Conservation (phyloP, 2,888 invertebrate species). For the Laspeyria flexula region DNA sequence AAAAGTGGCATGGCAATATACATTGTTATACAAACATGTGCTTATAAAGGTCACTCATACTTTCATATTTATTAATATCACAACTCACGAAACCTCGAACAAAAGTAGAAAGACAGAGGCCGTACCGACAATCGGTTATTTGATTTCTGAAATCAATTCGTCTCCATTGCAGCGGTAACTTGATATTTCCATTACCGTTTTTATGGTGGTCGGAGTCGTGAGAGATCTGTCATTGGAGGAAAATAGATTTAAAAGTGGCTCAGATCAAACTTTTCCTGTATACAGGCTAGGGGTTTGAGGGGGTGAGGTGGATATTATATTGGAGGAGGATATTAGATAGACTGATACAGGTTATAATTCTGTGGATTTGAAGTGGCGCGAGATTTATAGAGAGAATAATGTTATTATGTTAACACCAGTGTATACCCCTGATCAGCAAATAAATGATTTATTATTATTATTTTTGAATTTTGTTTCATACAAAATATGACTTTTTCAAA, state of each 20-base stretch:
- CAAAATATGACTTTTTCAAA: too few relatives aligned
- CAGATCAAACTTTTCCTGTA: constrained; percentile 1
- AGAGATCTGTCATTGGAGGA: constrained; percentile 14
- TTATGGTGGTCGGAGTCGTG: constrained; percentile 23
- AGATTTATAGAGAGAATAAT: too few relatives aligned
- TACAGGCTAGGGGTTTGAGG: not conserved
- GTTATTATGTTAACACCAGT: too few relatives aligned
- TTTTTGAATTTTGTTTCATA: too few relatives aligned
- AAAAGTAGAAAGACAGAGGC: constrained; percentile 31
- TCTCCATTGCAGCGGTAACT: constrained; percentile 70
- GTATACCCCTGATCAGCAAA: too few relatives aligned
- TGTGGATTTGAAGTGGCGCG: too few relatives aligned
- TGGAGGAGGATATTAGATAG: not conserved
- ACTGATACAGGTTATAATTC: not conserved
- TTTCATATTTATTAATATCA: too few relatives aligned
- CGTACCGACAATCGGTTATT: constrained; percentile 58
- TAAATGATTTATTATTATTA: too few relatives aligned
- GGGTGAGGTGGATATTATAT: too few relatives aligned
- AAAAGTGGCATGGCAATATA: too few relatives aligned
- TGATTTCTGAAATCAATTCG: constrained; percentile 75
- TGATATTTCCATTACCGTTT: constrained; percentile 68
- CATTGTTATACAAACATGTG: too few relatives aligned
- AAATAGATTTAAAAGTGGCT: constrained; percentile 14
- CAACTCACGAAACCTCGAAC: too few relatives aligned
- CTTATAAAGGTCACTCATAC: not conserved